phyloP scores from a whole-genome alignment of 1,140 invertebrate genomes.

The Drosophila sucinea region DNA sequence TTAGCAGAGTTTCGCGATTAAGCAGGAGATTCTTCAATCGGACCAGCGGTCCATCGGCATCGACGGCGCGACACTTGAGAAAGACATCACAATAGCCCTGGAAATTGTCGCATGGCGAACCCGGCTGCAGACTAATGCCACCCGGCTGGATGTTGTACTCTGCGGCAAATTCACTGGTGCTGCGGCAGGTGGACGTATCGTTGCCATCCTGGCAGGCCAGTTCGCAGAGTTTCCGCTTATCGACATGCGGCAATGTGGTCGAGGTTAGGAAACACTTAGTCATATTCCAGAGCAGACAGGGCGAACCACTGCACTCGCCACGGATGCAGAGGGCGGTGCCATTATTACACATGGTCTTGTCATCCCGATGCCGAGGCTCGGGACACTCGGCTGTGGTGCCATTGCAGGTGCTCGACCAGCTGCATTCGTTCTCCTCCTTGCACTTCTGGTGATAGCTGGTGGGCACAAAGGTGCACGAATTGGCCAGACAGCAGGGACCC shows the following conservation, averaged over 20 bases:
- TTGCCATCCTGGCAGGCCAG: slow-evolving; percentile 96
- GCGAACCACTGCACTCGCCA: slow-evolving; percentile 97
- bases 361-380: slow-evolving; percentile 87
- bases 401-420: slow-evolving; percentile 92
- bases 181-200: slow-evolving; percentile 90
- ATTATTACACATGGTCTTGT: slow-evolving; percentile 94
- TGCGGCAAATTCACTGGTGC: slow-evolving; percentile 92
- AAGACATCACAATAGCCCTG: slow-evolving; percentile 99
- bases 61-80: slow-evolving; percentile 97
- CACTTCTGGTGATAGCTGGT: slow-evolving; percentile 88
- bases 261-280: slow-evolving; percentile 98
- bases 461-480: slow-evolving; percentile 91
- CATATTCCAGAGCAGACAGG: slow-evolving; percentile 97
- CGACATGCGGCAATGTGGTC: slow-evolving; percentile 89
- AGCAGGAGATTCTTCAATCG: slow-evolving; percentile 98
- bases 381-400: slow-evolving; percentile 95
- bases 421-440: slow-evolving; percentile 94
- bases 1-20: slow-evolving; percentile 94
- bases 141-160: slow-evolving; percentile 90
- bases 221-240: slow-evolving; percentile 95
- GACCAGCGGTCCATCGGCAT: slow-evolving; percentile 98
- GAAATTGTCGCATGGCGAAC: slow-evolving; percentile 99
- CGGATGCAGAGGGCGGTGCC: slow-evolving; percentile 94
- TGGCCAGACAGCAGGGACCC: slow-evolving; percentile 96
- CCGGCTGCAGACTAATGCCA: slow-evolving; percentile 94